Percentiles rank a stretch among this genome's conserved stretches.
Evolutionary conservation across 2,113 vertebrate species (phyloP).

Genomic region (Lutjanus erythropterus): DNA sequence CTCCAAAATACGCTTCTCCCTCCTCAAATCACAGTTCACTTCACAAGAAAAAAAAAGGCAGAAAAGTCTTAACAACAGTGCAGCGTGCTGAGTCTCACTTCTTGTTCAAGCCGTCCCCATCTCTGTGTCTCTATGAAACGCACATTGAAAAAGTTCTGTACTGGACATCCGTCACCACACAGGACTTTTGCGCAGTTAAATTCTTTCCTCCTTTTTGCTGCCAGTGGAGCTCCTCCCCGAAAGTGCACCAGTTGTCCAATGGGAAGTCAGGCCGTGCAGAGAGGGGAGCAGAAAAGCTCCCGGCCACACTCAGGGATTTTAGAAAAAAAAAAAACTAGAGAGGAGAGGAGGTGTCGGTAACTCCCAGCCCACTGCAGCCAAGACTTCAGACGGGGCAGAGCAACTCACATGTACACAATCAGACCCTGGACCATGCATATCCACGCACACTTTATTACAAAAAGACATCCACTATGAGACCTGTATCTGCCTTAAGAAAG

Average conservation of each 20-base stretch:
- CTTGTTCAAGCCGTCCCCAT: slow-evolving; percentile 82
- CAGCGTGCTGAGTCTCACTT: slow-evolving; percentile 52
- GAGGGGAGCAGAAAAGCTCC: slow-evolving; percentile 50
- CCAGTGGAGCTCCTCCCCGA: slow-evolving; percentile 84
- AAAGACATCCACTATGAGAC: not conserved
- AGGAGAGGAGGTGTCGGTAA: slow-evolving; percentile 78
- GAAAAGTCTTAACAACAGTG: slow-evolving; percentile 39
- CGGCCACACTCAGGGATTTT: slow-evolving; percentile 84
- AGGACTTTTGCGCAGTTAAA: slow-evolving; percentile 94
- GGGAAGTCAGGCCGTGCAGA: slow-evolving; percentile 66
- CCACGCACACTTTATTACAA: not conserved
- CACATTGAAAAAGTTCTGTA: slow-evolving; percentile 92
- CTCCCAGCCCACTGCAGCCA: slow-evolving; percentile 78
- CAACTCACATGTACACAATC: slow-evolving; percentile 55
- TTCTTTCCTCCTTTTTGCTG: slow-evolving; percentile 86
- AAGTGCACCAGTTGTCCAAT: slow-evolving; percentile 83
- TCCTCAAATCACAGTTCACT: slow-evolving; percentile 61
- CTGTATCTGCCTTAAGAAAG: not conserved
- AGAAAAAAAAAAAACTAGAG: slow-evolving; percentile 32
- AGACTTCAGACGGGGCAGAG: slow-evolving; percentile 66
- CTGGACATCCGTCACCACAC: slow-evolving; percentile 95
- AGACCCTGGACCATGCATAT: slow-evolving; percentile 27
- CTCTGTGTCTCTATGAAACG: slow-evolving; percentile 84
- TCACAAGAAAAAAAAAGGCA: not conserved
- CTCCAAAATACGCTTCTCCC: slow-evolving; percentile 69